Evolutionary conservation across 2,888 invertebrate genomes (phyloP).

Genomic region (Sceliomorpha sp.): DNA sequence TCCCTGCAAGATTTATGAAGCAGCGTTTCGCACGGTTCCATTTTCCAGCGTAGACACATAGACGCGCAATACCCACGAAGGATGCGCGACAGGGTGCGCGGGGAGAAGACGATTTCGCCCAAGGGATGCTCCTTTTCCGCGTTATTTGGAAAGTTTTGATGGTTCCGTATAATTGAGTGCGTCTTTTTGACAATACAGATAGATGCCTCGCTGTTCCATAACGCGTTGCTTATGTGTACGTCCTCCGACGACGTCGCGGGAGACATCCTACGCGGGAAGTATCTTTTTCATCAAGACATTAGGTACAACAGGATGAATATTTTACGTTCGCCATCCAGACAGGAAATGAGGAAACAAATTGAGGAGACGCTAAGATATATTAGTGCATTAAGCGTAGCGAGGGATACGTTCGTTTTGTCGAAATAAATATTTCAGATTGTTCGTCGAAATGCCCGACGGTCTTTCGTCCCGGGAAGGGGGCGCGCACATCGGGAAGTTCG

Average conservation of each 20-base stretch:
- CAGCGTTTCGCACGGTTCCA: slow-evolving; percentile 74
- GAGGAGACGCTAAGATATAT: too few species aligned
- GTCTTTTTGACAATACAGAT: slow-evolving; percentile 55
- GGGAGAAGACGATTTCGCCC: slow-evolving; percentile 43
- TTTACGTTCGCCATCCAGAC: slow-evolving; percentile 24
- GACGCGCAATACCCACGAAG: slow-evolving; percentile 38
- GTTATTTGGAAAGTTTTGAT: slow-evolving; percentile 53
- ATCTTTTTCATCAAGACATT: slow-evolving; percentile 32
- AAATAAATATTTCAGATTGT: too few species aligned
- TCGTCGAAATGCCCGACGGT: too few species aligned
- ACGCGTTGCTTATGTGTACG: slow-evolving; percentile 31
- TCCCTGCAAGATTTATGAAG: slow-evolving; percentile 71
- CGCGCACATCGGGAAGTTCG: too few species aligned
- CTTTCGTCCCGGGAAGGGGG: too few species aligned
- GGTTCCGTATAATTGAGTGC: slow-evolving; percentile 54
- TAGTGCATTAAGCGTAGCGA: too few species aligned
- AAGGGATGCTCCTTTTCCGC: slow-evolving; percentile 43
- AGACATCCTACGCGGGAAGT: slow-evolving; percentile 35
- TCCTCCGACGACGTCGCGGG: slow-evolving; percentile 38
- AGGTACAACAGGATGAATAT: slow-evolving; percentile 2
- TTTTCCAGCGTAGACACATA: slow-evolving; percentile 66
- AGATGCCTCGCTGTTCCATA: slow-evolving; percentile 38
- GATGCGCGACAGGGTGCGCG: slow-evolving; percentile 19
- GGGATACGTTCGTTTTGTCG: too few species aligned
- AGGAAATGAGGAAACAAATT: too few species aligned